Conservation (phyloP, 2,113 vertebrate genomes). For the Gorsachius goisagi region DNA sequence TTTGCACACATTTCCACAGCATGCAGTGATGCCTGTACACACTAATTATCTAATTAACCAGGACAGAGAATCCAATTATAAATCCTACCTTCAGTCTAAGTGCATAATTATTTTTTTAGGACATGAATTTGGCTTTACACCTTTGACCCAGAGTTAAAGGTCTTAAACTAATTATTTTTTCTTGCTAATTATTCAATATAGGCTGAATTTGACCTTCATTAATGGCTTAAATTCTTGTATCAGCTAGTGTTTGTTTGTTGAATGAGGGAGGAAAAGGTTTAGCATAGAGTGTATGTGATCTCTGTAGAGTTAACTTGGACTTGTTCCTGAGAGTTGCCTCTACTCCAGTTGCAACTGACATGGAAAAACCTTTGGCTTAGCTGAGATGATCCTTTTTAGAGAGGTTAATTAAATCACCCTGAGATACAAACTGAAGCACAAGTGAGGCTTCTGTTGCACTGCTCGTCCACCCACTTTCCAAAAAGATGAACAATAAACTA, state of each 20-base stretch:
- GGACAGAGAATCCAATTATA: constrained; percentile 63
- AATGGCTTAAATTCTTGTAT: constrained; percentile 1
- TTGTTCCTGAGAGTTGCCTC: not conserved
- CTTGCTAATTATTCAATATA: constrained; percentile 60
- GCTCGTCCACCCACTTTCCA: not conserved
- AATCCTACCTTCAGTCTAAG: constrained; percentile 31
- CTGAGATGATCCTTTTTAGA: not conserved
- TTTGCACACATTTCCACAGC: constrained; percentile 4
- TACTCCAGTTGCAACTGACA: not conserved
- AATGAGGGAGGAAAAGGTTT: not conserved
- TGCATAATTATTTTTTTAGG: constrained; percentile 55
- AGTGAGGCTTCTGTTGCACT: not conserved
- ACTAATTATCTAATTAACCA: constrained; percentile 74
- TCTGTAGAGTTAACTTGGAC: not conserved
- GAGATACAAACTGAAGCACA: not conserved
- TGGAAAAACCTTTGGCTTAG: not conserved
- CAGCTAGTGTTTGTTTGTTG: not conserved
- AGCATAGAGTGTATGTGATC: not conserved
- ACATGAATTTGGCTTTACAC: constrained; percentile 57
- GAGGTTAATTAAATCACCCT: not conserved
- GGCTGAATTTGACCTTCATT: constrained; percentile 57
- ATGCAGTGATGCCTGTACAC: not conserved
- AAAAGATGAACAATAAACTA: not conserved
- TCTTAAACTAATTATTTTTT: constrained; percentile 64
- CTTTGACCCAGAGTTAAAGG: constrained; percentile 57